Conservation (phyloP, 2,888 invertebrate genomes). For the Uropetala carovei region DNA sequence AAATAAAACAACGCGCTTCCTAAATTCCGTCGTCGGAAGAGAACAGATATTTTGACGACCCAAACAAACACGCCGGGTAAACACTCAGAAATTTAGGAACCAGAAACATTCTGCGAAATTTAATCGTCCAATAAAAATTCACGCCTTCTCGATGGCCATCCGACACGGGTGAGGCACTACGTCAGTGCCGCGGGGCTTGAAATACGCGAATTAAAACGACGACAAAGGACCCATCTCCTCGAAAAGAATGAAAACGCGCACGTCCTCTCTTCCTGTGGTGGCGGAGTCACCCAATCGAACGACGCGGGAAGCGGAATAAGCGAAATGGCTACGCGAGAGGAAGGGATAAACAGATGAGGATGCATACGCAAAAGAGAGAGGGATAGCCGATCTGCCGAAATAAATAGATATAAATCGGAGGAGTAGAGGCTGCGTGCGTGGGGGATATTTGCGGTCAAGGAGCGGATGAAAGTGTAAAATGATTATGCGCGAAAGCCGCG, state of each 20-base stretch:
- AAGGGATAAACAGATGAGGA: not conserved
- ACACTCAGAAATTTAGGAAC: too few relatives aligned
- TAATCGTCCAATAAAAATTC: not conserved
- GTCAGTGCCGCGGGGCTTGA: not conserved
- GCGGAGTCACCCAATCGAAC: too few relatives aligned
- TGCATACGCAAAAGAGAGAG: not conserved
- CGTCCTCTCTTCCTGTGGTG: too few relatives aligned
- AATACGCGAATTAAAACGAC: conserved; percentile 8
- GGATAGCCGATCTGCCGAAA: not conserved
- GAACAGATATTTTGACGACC: too few relatives aligned
- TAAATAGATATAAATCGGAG: not conserved
- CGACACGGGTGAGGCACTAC: not conserved
- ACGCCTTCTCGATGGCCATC: not conserved
- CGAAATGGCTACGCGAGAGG: not conserved
- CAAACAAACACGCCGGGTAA: too few relatives aligned
- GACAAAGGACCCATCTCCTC: not conserved
- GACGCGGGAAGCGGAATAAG: too few relatives aligned
- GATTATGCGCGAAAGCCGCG: too few relatives aligned
- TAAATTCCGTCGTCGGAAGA: too few relatives aligned
- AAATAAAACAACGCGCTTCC: too few relatives aligned
- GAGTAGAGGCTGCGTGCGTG: not conserved
- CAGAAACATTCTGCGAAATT: too few relatives aligned
- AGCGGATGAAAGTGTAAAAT: too few relatives aligned
- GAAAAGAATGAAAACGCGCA: not conserved
- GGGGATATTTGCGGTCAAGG: not conserved